phyloP scores from a whole-genome alignment of 2,888 invertebrate genomes.

The Morpho helenor region DNA sequence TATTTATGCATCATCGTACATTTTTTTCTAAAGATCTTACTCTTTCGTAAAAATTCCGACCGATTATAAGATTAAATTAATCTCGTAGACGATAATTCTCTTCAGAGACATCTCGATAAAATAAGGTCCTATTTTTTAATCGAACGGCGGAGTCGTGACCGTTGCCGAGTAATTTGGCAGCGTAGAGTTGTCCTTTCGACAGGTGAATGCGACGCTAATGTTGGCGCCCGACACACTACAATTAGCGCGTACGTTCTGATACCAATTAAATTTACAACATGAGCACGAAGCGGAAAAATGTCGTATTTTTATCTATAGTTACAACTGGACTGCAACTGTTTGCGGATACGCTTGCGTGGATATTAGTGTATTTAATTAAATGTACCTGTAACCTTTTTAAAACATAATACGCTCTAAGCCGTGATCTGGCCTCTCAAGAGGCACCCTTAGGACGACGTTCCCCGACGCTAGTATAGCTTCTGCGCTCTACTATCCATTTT shows the following conservation, averaged over 20 bases:
- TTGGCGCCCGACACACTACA: slow-evolving; percentile 42
- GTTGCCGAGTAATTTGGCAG: slow-evolving; percentile 42
- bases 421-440: too few species aligned
- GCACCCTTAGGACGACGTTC: too few species aligned
- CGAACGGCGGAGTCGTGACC: slow-evolving; percentile 22
- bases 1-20: too few species aligned
- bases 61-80: not conserved
- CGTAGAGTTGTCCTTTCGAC: slow-evolving; percentile 37
- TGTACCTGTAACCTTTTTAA: too few species aligned
- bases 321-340: too few species aligned
- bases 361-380: too few species aligned
- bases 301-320: not conserved
- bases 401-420: too few species aligned
- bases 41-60: not conserved
- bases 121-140: slow-evolving; percentile 1
- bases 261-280: slow-evolving; percentile 53
- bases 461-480: too few species aligned
- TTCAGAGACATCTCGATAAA: not conserved
- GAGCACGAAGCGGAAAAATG: not conserved
- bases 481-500: too few species aligned
- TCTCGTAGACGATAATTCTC: too few species aligned
- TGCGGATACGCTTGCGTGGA: too few species aligned
- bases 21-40: too few species aligned
- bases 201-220: slow-evolving; percentile 54
- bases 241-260: slow-evolving; percentile 53